Base-by-base conservation (phyloP, 2,113 vertebrate genomes). In the Phyllopteryx taeniolatus region DNA sequence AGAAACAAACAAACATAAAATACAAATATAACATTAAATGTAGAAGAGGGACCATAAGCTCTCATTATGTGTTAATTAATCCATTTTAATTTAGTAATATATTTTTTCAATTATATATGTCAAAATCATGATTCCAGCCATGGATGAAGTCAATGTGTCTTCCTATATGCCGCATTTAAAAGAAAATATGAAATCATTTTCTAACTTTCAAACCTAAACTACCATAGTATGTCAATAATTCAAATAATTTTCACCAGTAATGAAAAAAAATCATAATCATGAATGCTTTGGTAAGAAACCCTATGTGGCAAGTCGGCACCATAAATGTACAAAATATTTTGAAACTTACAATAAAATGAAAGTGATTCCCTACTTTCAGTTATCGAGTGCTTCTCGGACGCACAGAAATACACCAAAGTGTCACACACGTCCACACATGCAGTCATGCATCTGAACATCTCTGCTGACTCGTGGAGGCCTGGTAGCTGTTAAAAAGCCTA, bases 401-500 rank as follows among this genome's bases (percentile, higher is more conserved):
- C 76, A 79, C 80, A 89, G 90, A 92, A 90, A 90, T 90, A 91
- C 90, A 90, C 90, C 5, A 59, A 15, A 17, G 14, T 61, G 59
- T 61, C 31, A 8, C 31, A 8, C n/a, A 22, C 3, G 31, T 79
- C 82, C 72, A 14, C 57, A 76, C 74, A 85, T 80, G 27, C 56
- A 59, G 27, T 27, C 56, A 31, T 61, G 59, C 31, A 35, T 61
- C 31, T 61, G 33, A 35, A 14, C 59, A 15, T 61, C 14, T 6
- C 31, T 35, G 14, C 59, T 76, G 77, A 87, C 90, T 84, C 85
- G 90, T 91, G 86, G 81, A 82, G 72, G 83, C 78, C 87, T 91
- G 89, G 89, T 87, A 83, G 81, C 47, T 84, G 70, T 87, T 93
- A 83, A 90, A 80, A 92, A 90, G 83, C 80, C 74, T 69, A 82